Conservation (phyloP, 1,140 invertebrate genomes). For the Cyphomyrmex costatus region DNA sequence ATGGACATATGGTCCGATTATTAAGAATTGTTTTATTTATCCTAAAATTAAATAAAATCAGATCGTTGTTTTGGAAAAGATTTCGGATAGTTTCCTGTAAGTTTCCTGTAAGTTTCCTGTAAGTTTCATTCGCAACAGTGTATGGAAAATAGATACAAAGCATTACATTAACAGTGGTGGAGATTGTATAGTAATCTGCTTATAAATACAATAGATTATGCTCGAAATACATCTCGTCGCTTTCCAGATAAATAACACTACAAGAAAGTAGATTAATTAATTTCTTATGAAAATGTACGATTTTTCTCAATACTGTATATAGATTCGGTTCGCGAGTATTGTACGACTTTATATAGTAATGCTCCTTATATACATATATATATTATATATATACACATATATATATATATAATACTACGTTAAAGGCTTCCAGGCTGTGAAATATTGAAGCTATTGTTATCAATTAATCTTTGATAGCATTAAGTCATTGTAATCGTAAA, state of each 20-base stretch:
- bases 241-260: slow-evolving; percentile 38
- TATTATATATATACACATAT: slow-evolving; percentile 6
- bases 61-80: background rate
- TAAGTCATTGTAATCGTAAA: slow-evolving; percentile 57
- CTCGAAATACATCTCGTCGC: slow-evolving; percentile 45
- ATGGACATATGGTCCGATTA: background rate
- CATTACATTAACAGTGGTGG: slow-evolving; percentile 36
- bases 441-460: slow-evolving; percentile 73
- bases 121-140: background rate
- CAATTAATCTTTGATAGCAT: slow-evolving; percentile 66
- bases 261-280: slow-evolving; percentile 59
- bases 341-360: slow-evolving; percentile 61
- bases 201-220: slow-evolving; percentile 62
- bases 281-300: slow-evolving; percentile 45
- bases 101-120: background rate
- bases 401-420: slow-evolving; percentile 57
- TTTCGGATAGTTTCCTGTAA: background rate
- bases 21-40: slow-evolving; percentile 11
- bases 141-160: slow-evolving; percentile 21
- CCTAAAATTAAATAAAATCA: background rate
- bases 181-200: slow-evolving; percentile 64
- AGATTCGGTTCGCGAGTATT: slow-evolving; percentile 67
- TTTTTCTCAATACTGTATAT: slow-evolving; percentile 70
- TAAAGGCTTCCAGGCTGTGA: slow-evolving; percentile 77
- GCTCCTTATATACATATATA: slow-evolving; percentile 59